Base-by-base conservation (phyloP, 1,140 invertebrate species). In the Bilobella aurantiaca region DNA sequence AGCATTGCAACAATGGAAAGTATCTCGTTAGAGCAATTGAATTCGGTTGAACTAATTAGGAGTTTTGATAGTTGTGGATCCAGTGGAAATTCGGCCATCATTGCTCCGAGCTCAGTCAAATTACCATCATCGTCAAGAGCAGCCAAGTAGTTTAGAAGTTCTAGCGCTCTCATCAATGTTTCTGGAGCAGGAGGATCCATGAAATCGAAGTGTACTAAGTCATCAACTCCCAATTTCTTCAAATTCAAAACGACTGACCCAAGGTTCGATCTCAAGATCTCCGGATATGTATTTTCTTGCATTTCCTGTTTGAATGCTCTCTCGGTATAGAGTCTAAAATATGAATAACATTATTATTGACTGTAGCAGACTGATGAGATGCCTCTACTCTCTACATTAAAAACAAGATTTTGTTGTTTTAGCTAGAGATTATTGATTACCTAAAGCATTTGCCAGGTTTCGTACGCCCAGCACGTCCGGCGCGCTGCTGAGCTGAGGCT, bases 111-210 rank as follows among this genome's bases (percentile, higher is more conserved):
- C 76, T 96, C 91, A 0, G 94, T 97, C 56, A 97, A 79, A 77
- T 96, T 95, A 58, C 94, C 90, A 78, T 98, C 94, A 78, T 99
- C 97, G 74, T 99, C 96, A 23, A 98, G 81, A 0, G 93, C 93
- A 2, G 91, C 93, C 61, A 99, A 80, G 78, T 99, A 99, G 81
- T 99, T 99, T 12, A 99, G 81, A 60, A 99, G 80, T 81, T 99
- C 97, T 62, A 99, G 77, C 1, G 97, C 96, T 77, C 96, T 81
- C 96, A 99, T 99, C n/a, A 99, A 80, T 0, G 97, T 99, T 83
- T 99, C 96, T 0, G 97, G 97, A n/a, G 97, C 97, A 80, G 96
- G 96, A 21, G 96, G 96, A 82, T 99, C 96, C 96, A 99, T 99
- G 78, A 99, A 99, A 80, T 99, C 96, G 80, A 99, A 99, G 78